Conservation (phyloP, 2,888 invertebrate genomes). For the Calliopum simillimum region DNA sequence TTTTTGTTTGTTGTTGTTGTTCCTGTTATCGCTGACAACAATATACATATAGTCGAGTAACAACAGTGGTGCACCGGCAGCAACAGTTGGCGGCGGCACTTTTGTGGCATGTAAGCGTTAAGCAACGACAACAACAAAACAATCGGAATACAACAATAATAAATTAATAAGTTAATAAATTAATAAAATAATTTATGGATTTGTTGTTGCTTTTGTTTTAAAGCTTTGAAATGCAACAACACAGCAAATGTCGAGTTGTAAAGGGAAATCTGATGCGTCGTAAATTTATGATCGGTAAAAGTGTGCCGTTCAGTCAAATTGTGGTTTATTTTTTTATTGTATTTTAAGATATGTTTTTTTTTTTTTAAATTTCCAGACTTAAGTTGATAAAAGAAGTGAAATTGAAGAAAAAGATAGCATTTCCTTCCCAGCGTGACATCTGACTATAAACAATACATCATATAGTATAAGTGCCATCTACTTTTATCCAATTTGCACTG, state of each 20-base stretch:
- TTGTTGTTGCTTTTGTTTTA: not conserved
- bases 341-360: too few relatives aligned
- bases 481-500: too few relatives aligned
- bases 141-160: conserved; percentile 14
- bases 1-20: conserved; percentile 21
- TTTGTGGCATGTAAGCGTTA: conserved; percentile 23
- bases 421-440: too few relatives aligned
- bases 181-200: conserved; percentile 15
- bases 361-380: too few relatives aligned
- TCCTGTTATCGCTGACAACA: conserved; percentile 6
- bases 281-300: conserved; percentile 1
- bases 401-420: too few relatives aligned
- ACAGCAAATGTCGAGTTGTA: not conserved
- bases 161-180: conserved; percentile 15
- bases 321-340: too few relatives aligned
- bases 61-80: not conserved
- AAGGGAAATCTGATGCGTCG: not conserved
- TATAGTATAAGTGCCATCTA: too few relatives aligned
- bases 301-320: too few relatives aligned
- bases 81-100: conserved; percentile 19
- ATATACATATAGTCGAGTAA: conserved; percentile 12
- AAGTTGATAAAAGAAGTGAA: too few relatives aligned
- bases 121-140: not conserved
- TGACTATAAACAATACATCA: too few relatives aligned
- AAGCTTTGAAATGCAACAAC: not conserved